These are phyloP conservation scores for Keiferia lycopersicella DNA, from an alignment of 2,888 invertebrate genomes.

Conservation along the genomic window DNA sequence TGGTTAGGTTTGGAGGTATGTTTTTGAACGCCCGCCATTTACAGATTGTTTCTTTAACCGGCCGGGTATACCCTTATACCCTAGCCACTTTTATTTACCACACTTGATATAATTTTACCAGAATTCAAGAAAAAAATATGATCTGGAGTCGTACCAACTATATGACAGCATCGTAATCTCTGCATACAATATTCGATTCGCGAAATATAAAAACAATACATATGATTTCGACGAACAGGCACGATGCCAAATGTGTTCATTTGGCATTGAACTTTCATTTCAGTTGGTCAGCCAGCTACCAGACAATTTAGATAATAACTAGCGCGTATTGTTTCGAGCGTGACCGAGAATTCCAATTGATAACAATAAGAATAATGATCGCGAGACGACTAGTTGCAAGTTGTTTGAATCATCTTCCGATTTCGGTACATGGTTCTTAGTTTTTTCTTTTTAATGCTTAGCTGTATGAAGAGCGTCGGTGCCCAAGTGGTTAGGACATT, in stretches of 20 bases:
- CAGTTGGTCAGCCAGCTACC: background rate
- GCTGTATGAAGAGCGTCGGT: too few relatives aligned
- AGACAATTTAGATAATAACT: background rate
- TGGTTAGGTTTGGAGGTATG: too few relatives aligned
- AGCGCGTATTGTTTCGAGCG: background rate
- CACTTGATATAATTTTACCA: too few relatives aligned
- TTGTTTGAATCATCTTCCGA: too few relatives aligned
- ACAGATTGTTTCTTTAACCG: too few relatives aligned
- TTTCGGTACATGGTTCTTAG: too few relatives aligned
- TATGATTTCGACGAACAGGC: background rate
- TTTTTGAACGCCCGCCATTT: too few relatives aligned
- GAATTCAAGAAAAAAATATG: too few relatives aligned
- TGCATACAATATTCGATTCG: background rate
- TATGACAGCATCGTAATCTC: background rate
- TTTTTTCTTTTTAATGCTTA: too few relatives aligned
- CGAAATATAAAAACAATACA: conserved; percentile 2
- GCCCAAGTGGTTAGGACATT: too few relatives aligned
- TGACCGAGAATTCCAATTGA: background rate
- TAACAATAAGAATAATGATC: background rate
- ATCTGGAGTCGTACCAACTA: background rate
- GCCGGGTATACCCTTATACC: too few relatives aligned
- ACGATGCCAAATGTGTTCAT: background rate
- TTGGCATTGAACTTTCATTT: conserved; percentile 14
- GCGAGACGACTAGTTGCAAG: background rate
- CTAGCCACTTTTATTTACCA: too few relatives aligned